These are phyloP conservation scores for Oscheius onirici DNA, from an alignment of 2,888 invertebrate species.

Conservation along the genomic window DNA sequence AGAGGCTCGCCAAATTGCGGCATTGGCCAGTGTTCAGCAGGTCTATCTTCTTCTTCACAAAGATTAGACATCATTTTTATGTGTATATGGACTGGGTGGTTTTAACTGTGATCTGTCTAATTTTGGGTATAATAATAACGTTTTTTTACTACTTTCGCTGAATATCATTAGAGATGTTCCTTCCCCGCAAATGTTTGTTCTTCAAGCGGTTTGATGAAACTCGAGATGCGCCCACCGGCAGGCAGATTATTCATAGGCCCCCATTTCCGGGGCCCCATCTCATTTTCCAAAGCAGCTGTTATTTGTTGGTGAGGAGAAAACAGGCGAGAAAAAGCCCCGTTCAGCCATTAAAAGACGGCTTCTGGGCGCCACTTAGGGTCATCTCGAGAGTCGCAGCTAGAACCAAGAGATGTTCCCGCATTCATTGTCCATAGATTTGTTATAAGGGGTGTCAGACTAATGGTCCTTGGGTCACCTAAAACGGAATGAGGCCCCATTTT, in stretches of 20 bases:
- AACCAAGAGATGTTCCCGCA: constrained; percentile 16
- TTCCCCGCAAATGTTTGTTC: constrained; percentile 23
- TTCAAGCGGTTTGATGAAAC: constrained; percentile 20
- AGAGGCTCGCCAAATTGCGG: constrained; percentile 85
- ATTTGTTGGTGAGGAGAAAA: not conserved
- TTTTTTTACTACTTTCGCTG: not conserved
- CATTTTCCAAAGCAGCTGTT: not conserved
- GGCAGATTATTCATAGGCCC: constrained; percentile 28
- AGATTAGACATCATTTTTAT: constrained; percentile 75
- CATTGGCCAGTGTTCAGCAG: constrained; percentile 91
- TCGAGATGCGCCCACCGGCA: constrained; percentile 1
- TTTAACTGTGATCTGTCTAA: constrained; percentile 18
- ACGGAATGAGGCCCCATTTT: not conserved
- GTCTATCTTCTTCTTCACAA: constrained; percentile 77
- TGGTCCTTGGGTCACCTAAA: too few species aligned
- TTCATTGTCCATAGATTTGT: constrained; percentile 14
- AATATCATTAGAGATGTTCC: not conserved
- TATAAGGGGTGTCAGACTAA: constrained; percentile 18
- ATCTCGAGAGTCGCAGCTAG: constrained; percentile 5
- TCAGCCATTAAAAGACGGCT: too few species aligned
- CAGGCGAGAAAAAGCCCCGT: not conserved
- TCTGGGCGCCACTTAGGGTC: not conserved
- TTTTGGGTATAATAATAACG: not conserved
- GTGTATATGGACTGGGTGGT: not conserved
- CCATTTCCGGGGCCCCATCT: constrained; percentile 19